A percentile compares a stretch with the other conserved stretches of the same genome.
These are phyloP conservation scores for Zonotrichia leucophrys DNA, from an alignment of 2,113 vertebrate genomes.

Conservation along the genomic window DNA sequence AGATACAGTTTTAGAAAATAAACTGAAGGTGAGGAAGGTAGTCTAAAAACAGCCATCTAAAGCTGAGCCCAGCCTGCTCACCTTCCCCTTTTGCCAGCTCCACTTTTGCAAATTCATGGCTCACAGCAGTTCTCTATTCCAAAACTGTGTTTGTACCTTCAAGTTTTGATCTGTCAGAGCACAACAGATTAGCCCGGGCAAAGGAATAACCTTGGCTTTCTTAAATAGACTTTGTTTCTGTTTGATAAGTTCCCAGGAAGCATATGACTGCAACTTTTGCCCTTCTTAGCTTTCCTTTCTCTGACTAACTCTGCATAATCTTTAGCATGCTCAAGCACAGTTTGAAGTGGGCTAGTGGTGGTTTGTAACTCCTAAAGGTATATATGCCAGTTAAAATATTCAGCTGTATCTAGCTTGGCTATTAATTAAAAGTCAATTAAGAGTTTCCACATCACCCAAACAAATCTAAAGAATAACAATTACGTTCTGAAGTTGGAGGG, in stretches of 20 bases:
- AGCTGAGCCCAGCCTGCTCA: neutral
- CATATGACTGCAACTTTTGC: neutral
- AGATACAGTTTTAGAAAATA: neutral
- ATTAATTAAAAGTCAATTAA: constrained; percentile 72
- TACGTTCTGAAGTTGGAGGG: neutral
- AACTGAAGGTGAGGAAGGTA: neutral
- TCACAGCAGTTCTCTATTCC: neutral
- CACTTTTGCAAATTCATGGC: neutral
- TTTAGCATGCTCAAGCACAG: neutral
- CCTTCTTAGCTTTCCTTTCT: neutral
- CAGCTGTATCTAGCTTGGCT: neutral
- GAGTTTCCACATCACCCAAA: constrained; percentile 41
- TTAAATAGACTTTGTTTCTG: neutral
- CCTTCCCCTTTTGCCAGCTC: neutral
- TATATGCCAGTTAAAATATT: neutral
- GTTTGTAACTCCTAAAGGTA: constrained; percentile 31
- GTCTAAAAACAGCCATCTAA: neutral
- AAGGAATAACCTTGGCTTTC: neutral
- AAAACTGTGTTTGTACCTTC: neutral
- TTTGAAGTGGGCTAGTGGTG: neutral
- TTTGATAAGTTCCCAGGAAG: constrained; percentile 15
- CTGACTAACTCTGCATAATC: neutral
- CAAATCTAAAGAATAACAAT: constrained; percentile 43
- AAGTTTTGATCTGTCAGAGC: neutral
- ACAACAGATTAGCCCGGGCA: neutral